Evolutionary conservation across 1,140 invertebrate genomes (phyloP), one percentile per base, ranked within the genome.

Genomic region (Caenorhabditis briggsae): DNA sequence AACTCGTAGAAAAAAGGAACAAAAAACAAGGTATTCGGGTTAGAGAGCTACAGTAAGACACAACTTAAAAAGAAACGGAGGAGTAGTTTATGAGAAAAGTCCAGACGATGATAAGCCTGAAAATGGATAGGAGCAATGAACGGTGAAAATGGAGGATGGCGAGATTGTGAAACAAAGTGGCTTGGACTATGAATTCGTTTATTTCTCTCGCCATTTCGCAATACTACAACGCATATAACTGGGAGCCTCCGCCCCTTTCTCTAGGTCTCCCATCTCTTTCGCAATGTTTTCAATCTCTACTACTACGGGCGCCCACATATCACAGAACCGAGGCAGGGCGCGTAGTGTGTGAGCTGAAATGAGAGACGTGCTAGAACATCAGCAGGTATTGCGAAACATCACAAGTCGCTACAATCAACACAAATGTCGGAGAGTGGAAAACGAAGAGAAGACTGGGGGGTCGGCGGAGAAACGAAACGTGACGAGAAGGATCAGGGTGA

Each of bases 321-420:
- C 70, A 78, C 70, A 50, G 70, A 78, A 50, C 61, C 50, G 16
- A 25, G 14, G 61, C 11, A 14, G 33, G 33, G 33, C 20, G 11
- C 8, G 65, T 9, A 78, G 43, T 53, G 70, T 50, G 23, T n/a
- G 70, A 25, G 70, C 6, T n/a, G 70, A 5, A 1, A 20, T 25
- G 70, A 78, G 46, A 78, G 70, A 78, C 46, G n/a, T 5, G 46
- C 46, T 43, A 14, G 64, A 46, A 41, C 70, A 53, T 78, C 70
- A 78, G 70, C 70, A 78, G 70, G 70, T 78, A 78, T 78, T 78
- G 70, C 70, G 70, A 78, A 78, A 78, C 50, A 78, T 78, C 46
- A 78, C 11, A 46, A 6, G 9, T 11, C 46, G 33, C 70, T 70
- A 78, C 70, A n/a, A 78, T 50, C 46, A 78, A 78, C 70, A 78